A percentile compares a stretch with the other conserved stretches of the same genome.
Evolutionary conservation across 2,888 invertebrate species (phyloP).

Genomic region (Toxonevra muliebris): DNA sequence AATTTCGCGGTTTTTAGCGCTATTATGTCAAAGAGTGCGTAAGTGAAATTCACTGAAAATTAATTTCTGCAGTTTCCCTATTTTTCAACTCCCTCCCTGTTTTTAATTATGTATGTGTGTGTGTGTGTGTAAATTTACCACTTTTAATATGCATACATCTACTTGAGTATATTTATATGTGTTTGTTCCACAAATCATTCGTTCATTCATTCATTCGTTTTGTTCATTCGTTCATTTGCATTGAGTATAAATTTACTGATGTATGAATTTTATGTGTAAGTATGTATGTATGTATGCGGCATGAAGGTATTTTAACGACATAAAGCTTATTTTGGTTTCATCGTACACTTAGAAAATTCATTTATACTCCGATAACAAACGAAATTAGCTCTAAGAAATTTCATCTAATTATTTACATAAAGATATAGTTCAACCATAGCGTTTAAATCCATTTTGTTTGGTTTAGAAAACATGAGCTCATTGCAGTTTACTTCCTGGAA

Average conservation of each 20-base stretch:
- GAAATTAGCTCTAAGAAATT: no score
- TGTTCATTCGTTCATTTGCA: constrained; percentile 3
- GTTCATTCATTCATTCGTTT: no score
- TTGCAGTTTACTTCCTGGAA: no score
- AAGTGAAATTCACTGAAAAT: not conserved
- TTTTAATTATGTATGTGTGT: not conserved
- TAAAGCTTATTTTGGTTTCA: not conserved
- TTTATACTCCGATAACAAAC: no score
- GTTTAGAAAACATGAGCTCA: no score
- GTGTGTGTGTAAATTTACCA: no score
- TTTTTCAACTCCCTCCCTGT: not conserved
- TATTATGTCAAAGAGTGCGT: constrained; percentile 3
- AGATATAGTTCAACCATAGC: no score
- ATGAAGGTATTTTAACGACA: constrained; percentile 7
- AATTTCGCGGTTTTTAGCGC: constrained; percentile 3
- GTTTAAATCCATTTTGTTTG: no score
- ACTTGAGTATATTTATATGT: no score
- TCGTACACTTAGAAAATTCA: constrained; percentile 1
- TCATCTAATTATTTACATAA: no score
- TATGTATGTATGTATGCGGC: not conserved
- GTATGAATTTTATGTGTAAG: constrained; percentile 5
- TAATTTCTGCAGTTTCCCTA: not conserved
- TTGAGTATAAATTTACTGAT: constrained; percentile 10
- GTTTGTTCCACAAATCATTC: no score
- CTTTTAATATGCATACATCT: no score